phyloP scores from a whole-genome alignment of 2,113 vertebrate genomes.

The Aptenodytes patagonicus region DNA sequence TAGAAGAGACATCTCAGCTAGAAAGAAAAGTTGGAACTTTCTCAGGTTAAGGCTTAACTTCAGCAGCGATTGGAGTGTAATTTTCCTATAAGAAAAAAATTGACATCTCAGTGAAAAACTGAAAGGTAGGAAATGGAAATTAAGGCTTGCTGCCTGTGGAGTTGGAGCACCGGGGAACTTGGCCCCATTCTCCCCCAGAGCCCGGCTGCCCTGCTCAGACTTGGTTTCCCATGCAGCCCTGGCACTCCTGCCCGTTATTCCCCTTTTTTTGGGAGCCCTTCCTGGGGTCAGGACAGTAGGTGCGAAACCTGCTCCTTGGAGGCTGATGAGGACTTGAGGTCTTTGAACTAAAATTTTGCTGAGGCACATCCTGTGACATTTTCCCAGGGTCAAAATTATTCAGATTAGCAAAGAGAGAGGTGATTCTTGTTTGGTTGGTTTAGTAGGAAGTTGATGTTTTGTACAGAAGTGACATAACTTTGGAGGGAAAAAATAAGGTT shows the following conservation, averaged over 20 bases:
- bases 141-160: not conserved
- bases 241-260: not conserved
- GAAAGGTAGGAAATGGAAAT: not conserved
- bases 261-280: not conserved
- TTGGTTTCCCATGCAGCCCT: not conserved
- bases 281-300: not conserved
- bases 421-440: constrained; percentile 44
- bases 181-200: not conserved
- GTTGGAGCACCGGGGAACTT: not conserved
- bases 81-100: not conserved
- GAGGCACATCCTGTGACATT: not conserved
- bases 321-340: not conserved
- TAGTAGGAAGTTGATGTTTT: not conserved
- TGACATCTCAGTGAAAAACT: not conserved
- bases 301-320: not conserved
- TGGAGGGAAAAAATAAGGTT: not conserved
- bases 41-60: not conserved
- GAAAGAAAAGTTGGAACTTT: not conserved
- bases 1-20: not conserved
- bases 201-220: not conserved
- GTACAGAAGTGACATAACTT: constrained; percentile 2
- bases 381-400: constrained; percentile 35
- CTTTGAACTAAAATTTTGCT: not conserved
- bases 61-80: not conserved
- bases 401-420: constrained; percentile 1